Base-by-base conservation (phyloP, 1,140 invertebrate species). In the Hydropsyche tenuis region DNA sequence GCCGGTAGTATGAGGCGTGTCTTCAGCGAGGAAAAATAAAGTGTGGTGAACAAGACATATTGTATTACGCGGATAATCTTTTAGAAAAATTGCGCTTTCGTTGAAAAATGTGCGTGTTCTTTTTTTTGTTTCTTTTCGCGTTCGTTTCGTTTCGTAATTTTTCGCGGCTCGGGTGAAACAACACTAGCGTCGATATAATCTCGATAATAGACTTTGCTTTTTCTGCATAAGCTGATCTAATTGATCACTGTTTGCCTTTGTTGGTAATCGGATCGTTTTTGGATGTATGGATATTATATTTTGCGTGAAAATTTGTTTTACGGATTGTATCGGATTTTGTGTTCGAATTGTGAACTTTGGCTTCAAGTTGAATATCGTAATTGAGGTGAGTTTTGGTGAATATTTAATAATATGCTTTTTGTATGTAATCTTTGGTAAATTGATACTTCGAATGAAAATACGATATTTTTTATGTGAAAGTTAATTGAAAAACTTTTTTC, bases 31-130 rank as follows among this genome's bases (percentile, higher is more conserved):
- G 16, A 53, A 53, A 60, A 25, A 60, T 60, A 60, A 60, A 60
- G 23, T 60, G 56, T 27, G 56, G 56, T 60, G 56, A 60, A 60
- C 56, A 60, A 60, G 56, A 60, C 23, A 60, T 60, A 60, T 60
- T 60, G 23, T 27, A 60, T 60, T 60, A 60, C 56, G 56, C 25
- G 23, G 56, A 60, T 60, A 60, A 60, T 60, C 56, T 60, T 60
- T 60, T 27, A 60, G 56, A 60, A 60, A 60, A 60, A 60, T 60
- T 60, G 56, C 23, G 56, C 56, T 60, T 37, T 60, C 22, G 56
- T 20, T 60, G 56, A 60, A 60, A 60, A 60, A 60, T 60, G 56
- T 16, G 45, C 11, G 16, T n/a, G 45, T n/a, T 25, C 23, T 18
- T 27, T 53, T 53, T 53, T 53, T 9, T 20, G 5, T 43, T 12